Conservation (phyloP, 2,797 vertebrate genomes). For the Sebastes nivosus region DNA sequence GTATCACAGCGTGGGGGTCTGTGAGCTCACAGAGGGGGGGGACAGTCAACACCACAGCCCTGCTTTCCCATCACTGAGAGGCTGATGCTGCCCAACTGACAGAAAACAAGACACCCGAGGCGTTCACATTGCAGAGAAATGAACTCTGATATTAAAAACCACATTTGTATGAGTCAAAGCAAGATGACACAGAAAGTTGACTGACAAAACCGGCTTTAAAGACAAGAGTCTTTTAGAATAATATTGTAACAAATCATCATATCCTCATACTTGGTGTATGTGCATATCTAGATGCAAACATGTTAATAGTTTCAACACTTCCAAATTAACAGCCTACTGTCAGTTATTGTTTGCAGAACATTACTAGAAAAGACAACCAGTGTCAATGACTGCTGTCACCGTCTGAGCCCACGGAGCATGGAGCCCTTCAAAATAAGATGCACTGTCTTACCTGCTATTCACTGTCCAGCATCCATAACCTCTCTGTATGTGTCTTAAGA, state of each 20-base stretch:
- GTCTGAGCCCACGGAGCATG: not conserved
- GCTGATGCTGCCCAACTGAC: not conserved
- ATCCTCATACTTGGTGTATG: not conserved
- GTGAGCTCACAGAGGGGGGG: not conserved
- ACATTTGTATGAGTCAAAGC: not conserved
- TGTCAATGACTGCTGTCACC: not conserved
- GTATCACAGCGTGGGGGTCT: slow-evolving; percentile 1
- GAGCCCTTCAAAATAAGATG: slow-evolving; percentile 1
- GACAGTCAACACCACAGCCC: not conserved
- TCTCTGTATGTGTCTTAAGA: not conserved
- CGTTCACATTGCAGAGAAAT: not conserved
- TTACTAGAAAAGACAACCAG: not conserved
- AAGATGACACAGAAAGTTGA: not conserved
- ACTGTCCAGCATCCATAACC: slow-evolving; percentile 61
- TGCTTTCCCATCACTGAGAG: slow-evolving; percentile 22
- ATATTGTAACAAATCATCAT: not conserved
- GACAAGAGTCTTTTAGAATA: not conserved
- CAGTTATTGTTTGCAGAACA: not conserved
- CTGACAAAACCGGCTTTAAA: not conserved
- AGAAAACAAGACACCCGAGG: not conserved
- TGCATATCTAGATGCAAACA: not conserved
- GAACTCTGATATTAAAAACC: not conserved
- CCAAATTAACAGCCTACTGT: not conserved
- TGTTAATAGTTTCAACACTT: not conserved
- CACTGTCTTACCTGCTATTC: slow-evolving; percentile 65